These are phyloP conservation scores for Ptilonorhynchus violaceus DNA, from an alignment of 2,113 vertebrate species.

Conservation along the genomic window DNA sequence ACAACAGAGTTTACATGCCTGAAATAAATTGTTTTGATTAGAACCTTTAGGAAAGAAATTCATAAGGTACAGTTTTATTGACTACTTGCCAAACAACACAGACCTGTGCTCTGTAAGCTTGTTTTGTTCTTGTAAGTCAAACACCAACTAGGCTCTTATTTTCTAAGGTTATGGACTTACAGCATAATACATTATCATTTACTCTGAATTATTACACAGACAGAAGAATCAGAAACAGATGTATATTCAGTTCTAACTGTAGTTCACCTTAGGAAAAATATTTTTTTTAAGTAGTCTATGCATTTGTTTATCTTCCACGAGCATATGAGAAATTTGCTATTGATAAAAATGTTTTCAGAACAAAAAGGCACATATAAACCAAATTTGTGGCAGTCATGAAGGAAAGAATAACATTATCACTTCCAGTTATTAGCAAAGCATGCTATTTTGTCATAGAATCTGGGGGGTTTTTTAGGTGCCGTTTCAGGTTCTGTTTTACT, in stretches of 20 bases:
- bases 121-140: conserved; percentile 77
- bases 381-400: background rate
- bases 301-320: background rate
- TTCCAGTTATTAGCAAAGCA: background rate
- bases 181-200: conserved; percentile 64
- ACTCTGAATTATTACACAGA: conserved; percentile 58
- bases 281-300: background rate
- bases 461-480: background rate
- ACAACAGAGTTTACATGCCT: conserved; percentile 76
- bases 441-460: background rate
- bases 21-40: conserved; percentile 85
- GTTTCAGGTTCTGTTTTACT: background rate
- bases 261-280: conserved; percentile 8
- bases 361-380: background rate
- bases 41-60: conserved; percentile 82
- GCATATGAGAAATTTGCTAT: background rate
- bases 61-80: conserved; percentile 81
- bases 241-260: conserved; percentile 31
- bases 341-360: background rate
- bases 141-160: conserved; percentile 66
- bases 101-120: conserved; percentile 70
- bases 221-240: conserved; percentile 1
- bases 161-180: conserved; percentile 66
- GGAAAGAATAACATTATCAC: background rate
- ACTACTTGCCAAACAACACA: conserved; percentile 77